Conservation (phyloP, 2,113 vertebrate species). For the Promerops cafer region DNA sequence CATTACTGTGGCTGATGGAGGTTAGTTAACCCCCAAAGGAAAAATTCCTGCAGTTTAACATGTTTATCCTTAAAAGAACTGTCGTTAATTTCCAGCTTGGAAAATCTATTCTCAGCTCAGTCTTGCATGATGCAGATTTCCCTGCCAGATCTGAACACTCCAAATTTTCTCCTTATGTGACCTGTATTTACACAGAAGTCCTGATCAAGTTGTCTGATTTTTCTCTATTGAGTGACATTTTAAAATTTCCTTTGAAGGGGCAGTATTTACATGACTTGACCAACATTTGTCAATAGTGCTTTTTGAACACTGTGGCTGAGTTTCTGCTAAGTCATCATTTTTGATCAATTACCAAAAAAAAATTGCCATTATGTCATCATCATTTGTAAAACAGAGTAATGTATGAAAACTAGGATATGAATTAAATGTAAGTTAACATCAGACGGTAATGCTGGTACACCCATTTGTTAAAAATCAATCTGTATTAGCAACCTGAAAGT, state of each 20-base stretch:
- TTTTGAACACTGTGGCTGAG: background rate
- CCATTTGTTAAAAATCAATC: background rate
- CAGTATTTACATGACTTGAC: background rate
- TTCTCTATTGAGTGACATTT: background rate
- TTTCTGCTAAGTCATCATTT: background rate
- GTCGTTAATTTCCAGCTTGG: background rate
- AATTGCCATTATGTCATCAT: background rate
- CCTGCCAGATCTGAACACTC: background rate
- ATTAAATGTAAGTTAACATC: background rate
- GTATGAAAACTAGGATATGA: background rate
- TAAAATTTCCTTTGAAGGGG: background rate
- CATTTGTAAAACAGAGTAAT: background rate
- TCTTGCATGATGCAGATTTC: background rate
- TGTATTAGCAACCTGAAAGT: background rate
- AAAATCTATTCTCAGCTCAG: background rate
- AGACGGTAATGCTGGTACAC: background rate
- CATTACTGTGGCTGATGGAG: background rate
- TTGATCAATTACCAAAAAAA: background rate
- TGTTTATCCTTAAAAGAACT: background rate
- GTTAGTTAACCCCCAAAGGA: background rate
- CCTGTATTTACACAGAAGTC: background rate
- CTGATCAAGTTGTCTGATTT: background rate
- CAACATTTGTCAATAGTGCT: background rate
- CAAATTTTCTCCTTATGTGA: background rate
- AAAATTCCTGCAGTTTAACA: background rate